Percentiles rank a stretch among this genome's conserved stretches.
Evolutionary conservation across 2,888 invertebrate species (phyloP).

Genomic region (Belgica antarctica): DNA sequence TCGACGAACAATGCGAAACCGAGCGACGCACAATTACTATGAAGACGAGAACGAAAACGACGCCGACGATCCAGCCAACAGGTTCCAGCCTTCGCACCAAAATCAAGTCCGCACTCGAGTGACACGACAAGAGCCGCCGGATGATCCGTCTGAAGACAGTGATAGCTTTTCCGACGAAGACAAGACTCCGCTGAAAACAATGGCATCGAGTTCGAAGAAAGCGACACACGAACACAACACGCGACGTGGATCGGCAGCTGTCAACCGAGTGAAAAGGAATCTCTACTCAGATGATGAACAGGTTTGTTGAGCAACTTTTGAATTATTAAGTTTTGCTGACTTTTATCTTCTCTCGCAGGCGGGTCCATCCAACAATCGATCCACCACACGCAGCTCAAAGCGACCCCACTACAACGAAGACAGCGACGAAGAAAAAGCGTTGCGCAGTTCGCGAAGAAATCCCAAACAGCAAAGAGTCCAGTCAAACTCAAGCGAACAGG

Average conservation of each 20-base stretch:
- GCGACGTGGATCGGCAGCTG: constrained; percentile 35
- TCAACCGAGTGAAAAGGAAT: constrained; percentile 24
- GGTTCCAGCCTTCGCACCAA: constrained; percentile 5
- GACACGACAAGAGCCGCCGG: constrained; percentile 46
- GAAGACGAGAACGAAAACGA: constrained; percentile 53
- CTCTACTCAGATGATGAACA: constrained; percentile 44
- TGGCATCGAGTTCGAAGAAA: constrained; percentile 4
- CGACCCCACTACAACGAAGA: constrained; percentile 62
- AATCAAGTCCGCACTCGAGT: background rate
- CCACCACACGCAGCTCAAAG: constrained; percentile 53
- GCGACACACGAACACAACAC: constrained; percentile 37
- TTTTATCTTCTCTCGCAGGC: constrained; percentile 1
- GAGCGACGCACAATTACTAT: constrained; percentile 51
- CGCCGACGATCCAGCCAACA: constrained; percentile 46
- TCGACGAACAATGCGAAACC: constrained; percentile 46
- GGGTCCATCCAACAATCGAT: constrained; percentile 35
- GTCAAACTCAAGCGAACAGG: constrained; percentile 46
- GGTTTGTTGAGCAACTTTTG: constrained; percentile 23
- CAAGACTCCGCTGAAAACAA: constrained; percentile 35
- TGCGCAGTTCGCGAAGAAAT: constrained; percentile 28
- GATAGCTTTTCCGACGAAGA: constrained; percentile 44
- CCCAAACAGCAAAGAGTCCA: background rate
- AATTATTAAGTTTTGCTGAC: background rate
- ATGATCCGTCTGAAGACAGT: constrained; percentile 49
- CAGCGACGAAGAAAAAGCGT: constrained; percentile 57